Base-by-base conservation (phyloP, 2,113 vertebrate genomes). In the Myrmecophaga tridactyla region DNA sequence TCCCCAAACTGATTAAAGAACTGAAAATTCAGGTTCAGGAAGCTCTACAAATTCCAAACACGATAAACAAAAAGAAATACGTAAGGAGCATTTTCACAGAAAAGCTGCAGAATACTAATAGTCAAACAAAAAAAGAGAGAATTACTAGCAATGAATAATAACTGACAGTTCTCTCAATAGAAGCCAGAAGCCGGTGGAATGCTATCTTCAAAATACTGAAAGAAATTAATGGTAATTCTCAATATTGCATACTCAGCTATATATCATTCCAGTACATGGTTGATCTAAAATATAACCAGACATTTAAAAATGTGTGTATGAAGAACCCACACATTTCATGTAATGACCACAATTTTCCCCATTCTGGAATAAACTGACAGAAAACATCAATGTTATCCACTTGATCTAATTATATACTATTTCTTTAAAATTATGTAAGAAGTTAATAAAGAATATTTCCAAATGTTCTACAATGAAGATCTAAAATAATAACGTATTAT, bases 321-420 rank as follows among this genome's bases (percentile, higher is more conserved):
- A 76, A 91, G 67, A 3, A 2, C 15, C 58, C 6, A 88, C 4
- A 82, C 18, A 60, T 88, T 90, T 90, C 67, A 25, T 7, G 25
- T 60, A 93, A 65, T n/a, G 18, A 90, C 77, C 18, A 84, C 3
- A 84, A 84, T 46, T 82, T 87, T 78, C 2, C 13, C 21, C 39
- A 69, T 76, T 90, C 76, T 87, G 72, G 5, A 87, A 70, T 88
- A 88, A 88, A 72, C 29, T 80, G 48, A 73, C 82, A 80, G 92
- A 51, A 63, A 51, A 48, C n/a, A 76, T 8, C 73, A 91, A 53
- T 15, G 20, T 56, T 34, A 78, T 29, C 17, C 62, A 77, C 39
- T 62, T 92, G 51, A 43, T 67, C 65, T 62, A 81, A 86, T 48
- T 73, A 29, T 31, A 72, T 76, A 48, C 39, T 69, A 63, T 48